These are phyloP conservation scores for Muscicapa striata DNA, from an alignment of 2,797 vertebrate species.

Conservation along the genomic window DNA sequence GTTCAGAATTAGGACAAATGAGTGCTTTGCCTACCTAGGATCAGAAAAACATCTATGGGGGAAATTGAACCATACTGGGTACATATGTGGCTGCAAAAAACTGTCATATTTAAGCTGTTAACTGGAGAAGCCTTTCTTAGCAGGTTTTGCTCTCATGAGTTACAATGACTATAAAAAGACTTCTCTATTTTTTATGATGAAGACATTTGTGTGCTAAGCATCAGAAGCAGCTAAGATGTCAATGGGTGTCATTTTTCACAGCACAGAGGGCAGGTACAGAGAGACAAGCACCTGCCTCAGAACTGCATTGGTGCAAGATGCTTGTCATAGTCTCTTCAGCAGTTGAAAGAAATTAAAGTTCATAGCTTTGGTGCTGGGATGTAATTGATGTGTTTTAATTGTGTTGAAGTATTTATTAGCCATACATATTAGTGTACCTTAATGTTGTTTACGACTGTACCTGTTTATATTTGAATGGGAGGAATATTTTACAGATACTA, in stretches of 20 bases:
- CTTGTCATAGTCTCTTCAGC: background rate
- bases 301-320: background rate
- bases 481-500: background rate
- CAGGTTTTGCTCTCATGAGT: background rate
- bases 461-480: background rate
- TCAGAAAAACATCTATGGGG: conserved; percentile 16
- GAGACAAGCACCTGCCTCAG: background rate
- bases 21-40: conserved; percentile 20
- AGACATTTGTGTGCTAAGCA: background rate
- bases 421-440: background rate
- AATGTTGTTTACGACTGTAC: background rate
- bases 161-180: background rate
- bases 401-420: background rate
- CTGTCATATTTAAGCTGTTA: background rate
- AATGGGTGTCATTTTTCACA: background rate
- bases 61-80: background rate
- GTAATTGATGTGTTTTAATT: background rate
- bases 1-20: conserved; percentile 65
- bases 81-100: background rate
- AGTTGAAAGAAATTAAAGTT: conserved; percentile 25
- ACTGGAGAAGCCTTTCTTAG: background rate
- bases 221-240: conserved; percentile 17
- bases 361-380: background rate
- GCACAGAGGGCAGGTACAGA: conserved; percentile 7
- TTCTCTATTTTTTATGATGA: conserved; percentile 9